Evolutionary conservation across 2,113 vertebrate species (phyloP).

Genomic region (Odobenus rosmarus): DNA sequence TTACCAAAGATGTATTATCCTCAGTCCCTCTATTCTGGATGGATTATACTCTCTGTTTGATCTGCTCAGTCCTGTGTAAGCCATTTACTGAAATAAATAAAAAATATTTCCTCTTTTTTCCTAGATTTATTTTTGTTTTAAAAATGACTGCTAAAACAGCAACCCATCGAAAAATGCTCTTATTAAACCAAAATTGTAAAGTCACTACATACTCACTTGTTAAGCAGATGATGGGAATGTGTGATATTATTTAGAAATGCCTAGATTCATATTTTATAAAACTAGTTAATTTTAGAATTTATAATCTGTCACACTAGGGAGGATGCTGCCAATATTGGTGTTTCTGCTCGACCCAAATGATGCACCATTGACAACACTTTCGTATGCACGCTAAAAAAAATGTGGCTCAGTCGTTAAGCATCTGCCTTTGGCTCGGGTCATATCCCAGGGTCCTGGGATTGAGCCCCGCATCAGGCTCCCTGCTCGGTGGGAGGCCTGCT

Average conservation of each 20-base stretch:
- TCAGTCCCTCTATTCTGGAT: background rate
- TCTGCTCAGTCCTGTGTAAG: background rate
- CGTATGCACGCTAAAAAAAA: background rate
- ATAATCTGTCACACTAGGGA: background rate
- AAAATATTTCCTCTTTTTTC: background rate
- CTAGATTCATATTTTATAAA: background rate
- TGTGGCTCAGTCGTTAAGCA: too few species aligned
- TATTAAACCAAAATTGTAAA: background rate
- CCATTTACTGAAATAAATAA: background rate
- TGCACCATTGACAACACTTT: background rate
- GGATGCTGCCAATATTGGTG: background rate
- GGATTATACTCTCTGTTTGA: background rate
- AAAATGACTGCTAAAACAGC: background rate
- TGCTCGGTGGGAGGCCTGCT: too few species aligned
- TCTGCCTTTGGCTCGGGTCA: too few species aligned
- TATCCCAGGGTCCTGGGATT: too few species aligned
- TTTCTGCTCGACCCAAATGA: background rate
- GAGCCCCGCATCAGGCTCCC: too few species aligned
- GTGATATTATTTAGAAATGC: background rate
- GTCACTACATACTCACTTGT: background rate
- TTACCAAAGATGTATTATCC: background rate
- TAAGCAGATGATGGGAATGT: background rate
- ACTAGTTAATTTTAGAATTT: constrained; percentile 25
- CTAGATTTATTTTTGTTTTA: background rate
- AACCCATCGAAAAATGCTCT: background rate